phyloP scores from a whole-genome alignment of 1,140 invertebrate species.

The Fragariocoptes setiger region DNA sequence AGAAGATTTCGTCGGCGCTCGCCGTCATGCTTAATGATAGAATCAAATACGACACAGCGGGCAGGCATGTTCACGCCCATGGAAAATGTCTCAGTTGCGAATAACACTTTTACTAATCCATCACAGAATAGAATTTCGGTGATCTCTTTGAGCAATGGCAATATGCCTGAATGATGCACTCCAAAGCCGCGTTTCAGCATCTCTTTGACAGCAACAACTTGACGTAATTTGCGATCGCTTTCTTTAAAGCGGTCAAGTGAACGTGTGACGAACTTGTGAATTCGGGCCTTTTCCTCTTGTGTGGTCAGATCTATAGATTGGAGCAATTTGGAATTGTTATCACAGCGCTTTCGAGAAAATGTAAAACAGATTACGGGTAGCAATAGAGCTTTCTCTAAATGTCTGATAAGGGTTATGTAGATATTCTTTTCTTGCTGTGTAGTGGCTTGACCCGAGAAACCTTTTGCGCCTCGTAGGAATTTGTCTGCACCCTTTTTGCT shows the following conservation, averaged over 20 bases:
- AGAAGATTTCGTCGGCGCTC: conserved; percentile 33
- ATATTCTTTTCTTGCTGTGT: conserved; percentile 21
- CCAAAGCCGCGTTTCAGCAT: conserved; percentile 63
- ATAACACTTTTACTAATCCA: conserved; percentile 61
- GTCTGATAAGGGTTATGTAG: conserved; percentile 49
- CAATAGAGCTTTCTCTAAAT: conserved; percentile 40
- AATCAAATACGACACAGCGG: conserved; percentile 75
- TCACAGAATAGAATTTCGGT: conserved; percentile 84
- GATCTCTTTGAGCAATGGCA: conserved; percentile 87
- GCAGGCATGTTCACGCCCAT: conserved; percentile 99
- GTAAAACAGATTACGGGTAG: conserved; percentile 77
- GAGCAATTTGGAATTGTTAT: conserved; percentile 34
- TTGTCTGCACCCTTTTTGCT: conserved; percentile 28
- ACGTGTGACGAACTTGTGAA: conserved; percentile 45
- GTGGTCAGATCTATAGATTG: conserved; percentile 42
- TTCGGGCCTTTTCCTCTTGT: conserved; percentile 41
- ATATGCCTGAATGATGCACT: conserved; percentile 82
- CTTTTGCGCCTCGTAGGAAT: neutral
- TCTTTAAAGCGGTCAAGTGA: conserved; percentile 50
- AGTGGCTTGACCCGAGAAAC: neutral
- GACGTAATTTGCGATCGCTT: conserved; percentile 51
- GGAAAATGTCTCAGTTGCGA: conserved; percentile 95
- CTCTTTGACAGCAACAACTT: conserved; percentile 37
- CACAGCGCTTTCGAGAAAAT: conserved; percentile 58
- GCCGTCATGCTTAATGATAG: conserved; percentile 66